Conservation (phyloP, 2,797 vertebrate species). For the Babyrousa celebensis region DNA sequence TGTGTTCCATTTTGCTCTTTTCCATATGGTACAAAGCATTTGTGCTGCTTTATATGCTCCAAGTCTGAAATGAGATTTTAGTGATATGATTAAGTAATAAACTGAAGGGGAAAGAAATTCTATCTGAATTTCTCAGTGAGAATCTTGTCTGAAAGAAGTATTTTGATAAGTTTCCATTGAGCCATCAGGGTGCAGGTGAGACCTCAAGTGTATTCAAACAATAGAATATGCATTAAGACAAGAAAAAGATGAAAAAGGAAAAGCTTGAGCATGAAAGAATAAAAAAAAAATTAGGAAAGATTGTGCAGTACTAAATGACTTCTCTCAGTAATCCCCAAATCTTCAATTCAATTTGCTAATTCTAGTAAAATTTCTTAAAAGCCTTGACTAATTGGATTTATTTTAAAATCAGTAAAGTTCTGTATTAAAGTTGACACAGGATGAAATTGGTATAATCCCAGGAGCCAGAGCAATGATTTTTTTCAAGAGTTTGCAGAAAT, state of each 20-base stretch:
- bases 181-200: neutral
- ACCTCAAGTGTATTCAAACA: neutral
- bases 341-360: conserved; percentile 47
- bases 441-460: neutral
- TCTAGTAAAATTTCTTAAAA: conserved; percentile 45
- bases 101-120: neutral
- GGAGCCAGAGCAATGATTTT: conserved; percentile 13
- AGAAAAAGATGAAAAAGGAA: neutral
- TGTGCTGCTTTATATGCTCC: neutral
- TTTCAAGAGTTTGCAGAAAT: conserved; percentile 11
- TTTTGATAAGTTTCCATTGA: neutral
- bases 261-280: neutral
- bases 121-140: neutral
- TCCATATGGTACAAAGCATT: neutral
- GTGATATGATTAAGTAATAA: neutral
- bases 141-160: neutral
- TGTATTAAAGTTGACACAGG: neutral
- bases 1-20: neutral
- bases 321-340: neutral
- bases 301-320: neutral
- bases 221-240: neutral
- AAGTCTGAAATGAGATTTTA: neutral
- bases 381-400: conserved; percentile 29
- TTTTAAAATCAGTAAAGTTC: conserved; percentile 38
- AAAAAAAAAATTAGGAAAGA: neutral